Evolutionary conservation across 2,113 vertebrate genomes (phyloP), one percentile per base, ranked within the genome.

Genomic region (Grantiella picta): DNA sequence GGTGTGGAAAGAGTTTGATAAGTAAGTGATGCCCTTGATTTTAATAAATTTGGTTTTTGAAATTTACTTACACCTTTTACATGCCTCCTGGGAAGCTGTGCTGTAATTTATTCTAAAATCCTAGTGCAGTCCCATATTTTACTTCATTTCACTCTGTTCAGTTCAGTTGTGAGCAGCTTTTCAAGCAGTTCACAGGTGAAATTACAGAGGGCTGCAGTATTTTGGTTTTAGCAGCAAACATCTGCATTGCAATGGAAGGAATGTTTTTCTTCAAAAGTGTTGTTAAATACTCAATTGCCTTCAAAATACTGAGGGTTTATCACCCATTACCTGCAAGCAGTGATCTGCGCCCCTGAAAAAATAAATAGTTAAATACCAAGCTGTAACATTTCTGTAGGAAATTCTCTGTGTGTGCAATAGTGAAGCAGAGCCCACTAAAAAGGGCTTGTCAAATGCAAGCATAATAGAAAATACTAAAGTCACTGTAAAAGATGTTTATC

Each of bases 1-100:
- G 63, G 89, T 86, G 18, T 99, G 98, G 99, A 98, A 97, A 63
- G 98, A 99, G 35, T 99, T 98, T 11, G 98, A 99, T 96, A 98
- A 97, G 99, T 98, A 92, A 97, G 98, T 91, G 60, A 42, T 22
- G 13, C 28, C 22, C 11, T 60, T 2, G 4, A 17, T 44, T 49
- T 66, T 70, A 22, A 33, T 33, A 27, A 22, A 44, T 52, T 63
- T 82, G 25, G 4, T 45, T 79, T 11, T 68, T 81, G 53, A 78
- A 63, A 56, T 80, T 38, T 19, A 10, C 28, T n/a, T 61, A 57
- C 42, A 33, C n/a, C 4, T 49, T 65, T 59, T 77, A 42, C 65
- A 50, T 86, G 57, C 38, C 25, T 1, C 0, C 0, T 29, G 47
- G 60, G 33, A 79, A 79, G 20, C 42, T 82, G 17, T 59, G 47